phyloP scores from a whole-genome alignment of 1,140 invertebrate species.

The Rhagoletis zephyria region DNA sequence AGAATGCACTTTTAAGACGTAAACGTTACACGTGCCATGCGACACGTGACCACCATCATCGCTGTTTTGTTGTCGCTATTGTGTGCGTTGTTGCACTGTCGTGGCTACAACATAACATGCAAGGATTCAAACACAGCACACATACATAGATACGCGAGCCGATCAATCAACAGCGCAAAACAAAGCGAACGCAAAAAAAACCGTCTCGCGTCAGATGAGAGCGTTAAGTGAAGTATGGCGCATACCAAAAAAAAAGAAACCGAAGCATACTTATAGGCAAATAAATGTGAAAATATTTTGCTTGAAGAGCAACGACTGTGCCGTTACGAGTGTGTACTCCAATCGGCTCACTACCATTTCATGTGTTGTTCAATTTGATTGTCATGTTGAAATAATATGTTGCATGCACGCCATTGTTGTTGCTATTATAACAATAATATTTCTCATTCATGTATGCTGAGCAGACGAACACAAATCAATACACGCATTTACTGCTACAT shows the following conservation, averaged over 20 bases:
- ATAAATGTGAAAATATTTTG: slow-evolving; percentile 53
- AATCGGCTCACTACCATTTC: background rate
- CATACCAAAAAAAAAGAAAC: background rate
- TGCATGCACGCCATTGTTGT: slow-evolving; percentile 28
- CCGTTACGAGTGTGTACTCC: slow-evolving; percentile 15
- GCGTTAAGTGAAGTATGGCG: slow-evolving; percentile 49
- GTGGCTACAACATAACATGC: too few relatives aligned
- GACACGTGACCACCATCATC: slow-evolving; percentile 50
- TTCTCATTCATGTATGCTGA: background rate
- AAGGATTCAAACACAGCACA: background rate
- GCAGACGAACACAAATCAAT: slow-evolving; percentile 34
- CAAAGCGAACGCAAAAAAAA: background rate
- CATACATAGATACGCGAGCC: background rate
- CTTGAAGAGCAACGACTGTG: slow-evolving; percentile 43
- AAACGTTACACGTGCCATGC: slow-evolving; percentile 44
- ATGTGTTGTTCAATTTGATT: slow-evolving; percentile 44
- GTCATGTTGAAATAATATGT: slow-evolving; percentile 53
- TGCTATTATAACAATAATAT: slow-evolving; percentile 48
- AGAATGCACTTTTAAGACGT: slow-evolving; percentile 56
- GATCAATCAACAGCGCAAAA: slow-evolving; percentile 12
- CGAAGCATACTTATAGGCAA: slow-evolving; percentile 51
- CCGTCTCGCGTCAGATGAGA: background rate
- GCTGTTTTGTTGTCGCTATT: slow-evolving; percentile 31
- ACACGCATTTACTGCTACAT: background rate
- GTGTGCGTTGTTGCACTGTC: background rate